Conservation (phyloP, 2,113 vertebrate genomes). For the Semicossyphus pulcher region DNA sequence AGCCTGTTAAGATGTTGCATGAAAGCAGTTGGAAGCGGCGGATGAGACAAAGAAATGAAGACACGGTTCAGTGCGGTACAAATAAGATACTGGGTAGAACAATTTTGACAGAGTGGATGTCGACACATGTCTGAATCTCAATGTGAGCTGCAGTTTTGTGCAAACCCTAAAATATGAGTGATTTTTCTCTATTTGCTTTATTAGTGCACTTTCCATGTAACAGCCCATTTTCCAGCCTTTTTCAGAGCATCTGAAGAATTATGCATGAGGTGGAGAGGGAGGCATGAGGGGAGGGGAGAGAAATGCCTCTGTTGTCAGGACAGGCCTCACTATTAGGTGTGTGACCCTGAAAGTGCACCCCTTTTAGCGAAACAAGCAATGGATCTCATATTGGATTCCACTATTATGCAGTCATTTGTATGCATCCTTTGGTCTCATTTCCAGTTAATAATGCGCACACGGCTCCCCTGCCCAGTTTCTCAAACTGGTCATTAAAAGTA, state of each 20-base stretch:
- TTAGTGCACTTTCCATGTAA: slow-evolving; percentile 48
- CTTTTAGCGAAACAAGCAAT: slow-evolving; percentile 77
- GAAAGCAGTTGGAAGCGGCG: not conserved
- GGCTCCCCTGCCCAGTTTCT: slow-evolving; percentile 59
- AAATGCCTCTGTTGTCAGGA: slow-evolving; percentile 73
- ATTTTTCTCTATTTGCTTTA: slow-evolving; percentile 50
- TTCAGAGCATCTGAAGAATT: slow-evolving; percentile 58
- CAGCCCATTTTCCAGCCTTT: slow-evolving; percentile 52
- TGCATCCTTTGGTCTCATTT: slow-evolving; percentile 70
- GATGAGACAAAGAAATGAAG: slow-evolving; percentile 17
- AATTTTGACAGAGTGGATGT: slow-evolving; percentile 20
- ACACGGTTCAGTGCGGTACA: slow-evolving; percentile 28
- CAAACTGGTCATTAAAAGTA: slow-evolving; percentile 74
- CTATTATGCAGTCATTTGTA: slow-evolving; percentile 73
- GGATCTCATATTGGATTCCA: slow-evolving; percentile 71
- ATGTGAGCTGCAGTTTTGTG: slow-evolving; percentile 18
- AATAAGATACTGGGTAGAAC: slow-evolving; percentile 2
- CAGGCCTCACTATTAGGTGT: slow-evolving; percentile 71
- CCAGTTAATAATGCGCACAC: slow-evolving; percentile 72
- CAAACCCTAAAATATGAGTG: slow-evolving; percentile 54
- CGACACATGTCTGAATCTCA: slow-evolving; percentile 31
- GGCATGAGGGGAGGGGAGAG: slow-evolving; percentile 41
- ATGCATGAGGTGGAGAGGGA: slow-evolving; percentile 61
- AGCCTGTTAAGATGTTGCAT: slow-evolving; percentile 23
- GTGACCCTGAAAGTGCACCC: slow-evolving; percentile 76